These are phyloP conservation scores for Poecilus cupreus DNA, from an alignment of 2,888 invertebrate species.

Conservation along the genomic window DNA sequence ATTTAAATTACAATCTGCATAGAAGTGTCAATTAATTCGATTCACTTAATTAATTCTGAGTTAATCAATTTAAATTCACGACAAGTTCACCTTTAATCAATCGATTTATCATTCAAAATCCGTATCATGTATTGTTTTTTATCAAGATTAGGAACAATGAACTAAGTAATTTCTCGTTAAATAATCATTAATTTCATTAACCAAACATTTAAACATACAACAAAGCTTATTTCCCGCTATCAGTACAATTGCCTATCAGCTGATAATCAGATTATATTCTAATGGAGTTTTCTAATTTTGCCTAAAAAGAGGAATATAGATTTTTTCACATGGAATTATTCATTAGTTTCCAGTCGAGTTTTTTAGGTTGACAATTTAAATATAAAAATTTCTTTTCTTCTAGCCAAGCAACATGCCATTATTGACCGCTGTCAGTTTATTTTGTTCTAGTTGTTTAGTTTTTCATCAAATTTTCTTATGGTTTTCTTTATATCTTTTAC, in stretches of 20 bases:
- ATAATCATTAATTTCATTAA: slow-evolving; percentile 30
- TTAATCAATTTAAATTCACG: slow-evolving; percentile 15
- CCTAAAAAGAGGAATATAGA: no score
- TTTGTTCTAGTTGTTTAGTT: no score
- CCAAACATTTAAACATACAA: background rate
- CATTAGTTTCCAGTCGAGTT: background rate
- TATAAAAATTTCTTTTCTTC: no score
- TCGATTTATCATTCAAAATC: slow-evolving; percentile 5
- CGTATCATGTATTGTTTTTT: slow-evolving; percentile 15
- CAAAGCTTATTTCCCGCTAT: background rate
- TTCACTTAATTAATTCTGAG: background rate
- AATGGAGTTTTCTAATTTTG: no score
- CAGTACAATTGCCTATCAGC: background rate
- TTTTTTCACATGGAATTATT: no score
- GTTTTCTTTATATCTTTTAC: no score
- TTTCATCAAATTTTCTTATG: no score
- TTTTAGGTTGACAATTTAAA: no score
- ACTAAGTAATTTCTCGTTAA: slow-evolving; percentile 9
- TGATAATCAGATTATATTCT: background rate
- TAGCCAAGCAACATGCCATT: no score
- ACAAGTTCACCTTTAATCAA: slow-evolving; percentile 15
- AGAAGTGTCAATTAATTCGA: background rate
- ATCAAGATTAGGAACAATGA: slow-evolving; percentile 8
- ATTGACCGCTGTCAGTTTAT: no score
- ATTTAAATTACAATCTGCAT: slow-evolving; percentile 17